Base-by-base conservation (phyloP, 1,140 invertebrate genomes). In the Camponotus floridanus region DNA sequence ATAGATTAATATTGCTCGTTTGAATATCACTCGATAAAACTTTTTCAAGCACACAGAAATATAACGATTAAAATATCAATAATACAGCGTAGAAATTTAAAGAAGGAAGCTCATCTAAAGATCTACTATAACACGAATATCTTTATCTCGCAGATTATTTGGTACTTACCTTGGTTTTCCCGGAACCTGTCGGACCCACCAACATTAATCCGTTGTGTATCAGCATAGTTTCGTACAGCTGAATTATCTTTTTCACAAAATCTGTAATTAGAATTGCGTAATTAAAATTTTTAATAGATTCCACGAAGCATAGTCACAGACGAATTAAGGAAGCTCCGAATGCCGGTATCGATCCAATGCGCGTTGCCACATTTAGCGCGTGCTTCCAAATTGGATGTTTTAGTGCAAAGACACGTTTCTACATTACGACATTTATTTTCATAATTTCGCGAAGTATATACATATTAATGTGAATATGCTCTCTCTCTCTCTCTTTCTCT, bases 181-280 rank as follows among this genome's bases (percentile, higher is more conserved):
- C 97, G 3, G 97, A 96, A 45, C 97, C 97, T 0, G 98, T 97
- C 21, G 97, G 96, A 21, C 98, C 98, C 1, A 98, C 97, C 61
- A 98, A 94, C 97, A 98, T 98, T 81, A 98, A 96, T 15, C 97
- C 97, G 91, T 98, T 97, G 81, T 97, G 94, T 18, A 98, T 97
- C 26, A 98, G 96, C 80, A 97, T 98, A 78, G 97, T 98, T 92
- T 98, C 97, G 90, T 98, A 98, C 51, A 98, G 95, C 93, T 97
- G 97, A 59, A 97, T 96, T 1, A 97, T 96, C 95, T 98, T 98
- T 89, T 96, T 96, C 59, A 98, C 95, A 92, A 97, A 98, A 55
- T 96, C 97, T 97, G 93, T 21, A 79, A 90, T 78, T 9, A 73
- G 11, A 81, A 1, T n/a, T 26, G 61, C 8, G 51, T 3, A 26